Evolutionary conservation across 2,797 vertebrate genomes (phyloP).

Genomic region (Ctenopoma kingsleyae): DNA sequence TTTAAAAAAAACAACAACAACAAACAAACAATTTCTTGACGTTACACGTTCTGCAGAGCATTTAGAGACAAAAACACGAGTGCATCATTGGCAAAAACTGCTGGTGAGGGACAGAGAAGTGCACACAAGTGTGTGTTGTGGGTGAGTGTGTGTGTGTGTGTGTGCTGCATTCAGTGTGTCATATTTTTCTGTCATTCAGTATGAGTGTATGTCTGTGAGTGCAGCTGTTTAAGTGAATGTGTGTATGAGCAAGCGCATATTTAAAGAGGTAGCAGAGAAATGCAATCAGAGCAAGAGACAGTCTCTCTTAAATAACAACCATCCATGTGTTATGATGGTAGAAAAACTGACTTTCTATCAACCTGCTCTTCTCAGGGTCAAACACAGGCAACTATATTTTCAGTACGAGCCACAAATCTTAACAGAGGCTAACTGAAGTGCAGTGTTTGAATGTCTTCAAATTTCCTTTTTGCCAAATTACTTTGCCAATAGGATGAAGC

Average conservation of each 20-base stretch:
- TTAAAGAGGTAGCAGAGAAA: slow-evolving; percentile 81
- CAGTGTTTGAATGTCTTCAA: slow-evolving; percentile 2
- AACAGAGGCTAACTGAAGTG: background rate
- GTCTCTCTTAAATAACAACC: slow-evolving; percentile 20
- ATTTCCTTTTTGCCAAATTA: background rate
- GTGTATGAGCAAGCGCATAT: slow-evolving; percentile 62
- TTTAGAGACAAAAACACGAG: slow-evolving; percentile 73
- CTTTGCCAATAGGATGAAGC: too few species aligned
- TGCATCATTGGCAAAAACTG: slow-evolving; percentile 83
- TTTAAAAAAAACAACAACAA: slow-evolving; percentile 37
- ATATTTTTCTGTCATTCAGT: slow-evolving; percentile 28
- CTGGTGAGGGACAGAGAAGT: slow-evolving; percentile 81
- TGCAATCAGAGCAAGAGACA: slow-evolving; percentile 55
- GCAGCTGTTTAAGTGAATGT: slow-evolving; percentile 48
- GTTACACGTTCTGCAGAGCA: slow-evolving; percentile 63
- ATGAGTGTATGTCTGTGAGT: slow-evolving; percentile 36
- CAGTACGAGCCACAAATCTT: background rate
- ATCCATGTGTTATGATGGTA: slow-evolving; percentile 21
- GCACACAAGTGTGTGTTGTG: slow-evolving; percentile 49
- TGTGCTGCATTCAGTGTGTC: slow-evolving; percentile 32
- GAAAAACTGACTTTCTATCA: slow-evolving; percentile 21
- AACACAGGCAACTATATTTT: background rate
- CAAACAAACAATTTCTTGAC: slow-evolving; percentile 51
- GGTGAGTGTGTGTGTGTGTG: slow-evolving; percentile 31
- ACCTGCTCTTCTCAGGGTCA: slow-evolving; percentile 34